Evolutionary conservation across 2,113 vertebrate species (phyloP), one percentile per base, ranked within the genome.

Genomic region (Amphilophus citrinellus): DNA sequence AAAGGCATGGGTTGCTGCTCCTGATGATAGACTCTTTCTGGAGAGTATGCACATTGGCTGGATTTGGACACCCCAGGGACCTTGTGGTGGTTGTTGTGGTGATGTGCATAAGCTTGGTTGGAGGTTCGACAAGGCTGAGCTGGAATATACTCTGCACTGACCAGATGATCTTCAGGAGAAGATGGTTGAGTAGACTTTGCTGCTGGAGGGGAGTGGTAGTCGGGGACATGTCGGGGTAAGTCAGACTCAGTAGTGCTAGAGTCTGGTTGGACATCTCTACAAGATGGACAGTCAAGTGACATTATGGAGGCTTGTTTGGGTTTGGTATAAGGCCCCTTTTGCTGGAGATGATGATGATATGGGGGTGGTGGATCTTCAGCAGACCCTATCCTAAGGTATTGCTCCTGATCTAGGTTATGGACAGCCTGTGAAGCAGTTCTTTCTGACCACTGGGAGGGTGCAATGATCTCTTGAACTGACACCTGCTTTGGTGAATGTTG

Each of bases 71-170:
- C 57, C 3, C 47, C 91, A 20, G 87, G 59, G 8, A 77, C 61
- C 35, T 92, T 92, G 20, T 88, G 71, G 8, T 84, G 58, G 60
- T 66, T 88, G 30, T 82, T 50, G 22, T 87, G 87, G 27, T 86
- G 87, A 57, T 90, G 90, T 6, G 88, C 80, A 17, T 90, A 92
- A 80, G 90, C 88, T 79, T 89, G 91, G 39, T 92, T 92, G 0
- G 95, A 91, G 58, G 94, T 82, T 50, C 89, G 87, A 80, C 95
- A 83, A 9, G 96, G 82, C 84, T 96, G 94, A 15, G 95, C 97
- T 0, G 97, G 97, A 83, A 97, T 97, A 80, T 97, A 97, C 78
- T 97, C 96, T 1, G 96, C 96, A 37, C 94, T 97, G 62, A 97
- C 96, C 84, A 97, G 89, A 44, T 94, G 94, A 5, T 96, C 95